These are phyloP conservation scores for Eristalis tenax DNA, from an alignment of 2,888 invertebrate genomes.

Conservation along the genomic window DNA sequence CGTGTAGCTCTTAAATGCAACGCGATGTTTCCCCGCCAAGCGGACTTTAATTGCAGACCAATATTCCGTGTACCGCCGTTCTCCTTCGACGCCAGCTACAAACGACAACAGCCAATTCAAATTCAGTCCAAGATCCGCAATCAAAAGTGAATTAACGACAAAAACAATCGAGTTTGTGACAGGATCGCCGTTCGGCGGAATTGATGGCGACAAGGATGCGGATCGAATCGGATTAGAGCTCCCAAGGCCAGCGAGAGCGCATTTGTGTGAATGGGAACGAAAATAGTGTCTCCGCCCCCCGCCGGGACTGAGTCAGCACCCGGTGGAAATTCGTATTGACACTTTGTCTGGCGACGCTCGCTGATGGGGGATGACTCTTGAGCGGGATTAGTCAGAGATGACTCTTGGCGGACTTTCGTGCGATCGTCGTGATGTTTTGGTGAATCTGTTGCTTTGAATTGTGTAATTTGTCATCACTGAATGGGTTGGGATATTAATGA, in stretches of 20 bases:
- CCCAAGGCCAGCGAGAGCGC: neutral
- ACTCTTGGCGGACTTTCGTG: neutral
- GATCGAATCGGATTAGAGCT: neutral
- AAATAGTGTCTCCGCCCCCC: neutral
- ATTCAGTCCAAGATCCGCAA: slow-evolving; percentile 41
- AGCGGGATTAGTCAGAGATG: neutral
- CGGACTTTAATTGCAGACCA: slow-evolving; percentile 59
- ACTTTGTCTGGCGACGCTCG: slow-evolving; percentile 52
- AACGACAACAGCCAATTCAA: slow-evolving; percentile 17
- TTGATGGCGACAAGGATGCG: neutral
- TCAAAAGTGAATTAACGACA: slow-evolving; percentile 41
- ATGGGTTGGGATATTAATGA: neutral
- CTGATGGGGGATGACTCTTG: neutral
- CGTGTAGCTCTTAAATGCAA: slow-evolving; percentile 18
- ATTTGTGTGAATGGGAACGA: neutral
- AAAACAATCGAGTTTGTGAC: slow-evolving; percentile 36
- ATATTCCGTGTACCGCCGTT: neutral
- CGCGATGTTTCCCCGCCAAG: slow-evolving; percentile 3
- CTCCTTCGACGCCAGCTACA: neutral
- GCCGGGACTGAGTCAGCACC: neutral
- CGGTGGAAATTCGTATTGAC: slow-evolving; percentile 51
- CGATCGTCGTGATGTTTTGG: neutral
- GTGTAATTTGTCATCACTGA: neutral
- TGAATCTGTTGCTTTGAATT: slow-evolving; percentile 5
- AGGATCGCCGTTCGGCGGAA: neutral